Conservation (phyloP, 2,888 invertebrate genomes). For the Conchocele bisecta region DNA sequence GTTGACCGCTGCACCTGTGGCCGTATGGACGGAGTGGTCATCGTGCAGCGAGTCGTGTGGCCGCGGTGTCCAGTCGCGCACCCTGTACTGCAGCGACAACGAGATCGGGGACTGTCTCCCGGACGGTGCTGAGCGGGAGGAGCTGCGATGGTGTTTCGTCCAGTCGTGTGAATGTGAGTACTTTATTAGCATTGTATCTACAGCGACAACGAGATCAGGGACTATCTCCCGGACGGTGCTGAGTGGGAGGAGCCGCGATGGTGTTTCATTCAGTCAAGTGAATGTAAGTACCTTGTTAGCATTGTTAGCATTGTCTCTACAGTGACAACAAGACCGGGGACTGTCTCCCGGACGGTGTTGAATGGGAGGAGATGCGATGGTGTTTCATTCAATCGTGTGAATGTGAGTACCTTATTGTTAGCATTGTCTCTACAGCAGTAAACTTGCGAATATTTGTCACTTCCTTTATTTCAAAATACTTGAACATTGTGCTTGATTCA, state of each 20-base stretch:
- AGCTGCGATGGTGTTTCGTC: slow-evolving; percentile 54
- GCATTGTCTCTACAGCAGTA: slow-evolving; percentile 70
- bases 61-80: slow-evolving; percentile 72
- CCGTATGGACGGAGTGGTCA: slow-evolving; percentile 77
- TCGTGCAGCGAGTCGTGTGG: slow-evolving; percentile 77
- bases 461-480: no score
- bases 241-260: slow-evolving; percentile 51
- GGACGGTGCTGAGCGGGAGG: slow-evolving; percentile 43
- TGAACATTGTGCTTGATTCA: no score
- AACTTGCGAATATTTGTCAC: no score
- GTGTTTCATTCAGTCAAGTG: slow-evolving; percentile 54
- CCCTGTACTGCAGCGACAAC: slow-evolving; percentile 70
- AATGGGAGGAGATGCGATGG: slow-evolving; percentile 54
- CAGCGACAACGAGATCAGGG: slow-evolving; percentile 60
- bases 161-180: slow-evolving; percentile 58
- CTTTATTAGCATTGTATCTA: no score
- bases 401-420: no score
- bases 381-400: slow-evolving; percentile 55
- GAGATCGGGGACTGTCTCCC: slow-evolving; percentile 56
- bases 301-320: no score
- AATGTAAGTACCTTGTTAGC: no score
- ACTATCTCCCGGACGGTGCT: slow-evolving; percentile 50
- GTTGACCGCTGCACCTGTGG: no score
- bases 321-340: slow-evolving; percentile 59
- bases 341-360: slow-evolving; percentile 51